Conservation (phyloP, 2,797 vertebrate genomes). For the Pogoniulus pusillus region DNA sequence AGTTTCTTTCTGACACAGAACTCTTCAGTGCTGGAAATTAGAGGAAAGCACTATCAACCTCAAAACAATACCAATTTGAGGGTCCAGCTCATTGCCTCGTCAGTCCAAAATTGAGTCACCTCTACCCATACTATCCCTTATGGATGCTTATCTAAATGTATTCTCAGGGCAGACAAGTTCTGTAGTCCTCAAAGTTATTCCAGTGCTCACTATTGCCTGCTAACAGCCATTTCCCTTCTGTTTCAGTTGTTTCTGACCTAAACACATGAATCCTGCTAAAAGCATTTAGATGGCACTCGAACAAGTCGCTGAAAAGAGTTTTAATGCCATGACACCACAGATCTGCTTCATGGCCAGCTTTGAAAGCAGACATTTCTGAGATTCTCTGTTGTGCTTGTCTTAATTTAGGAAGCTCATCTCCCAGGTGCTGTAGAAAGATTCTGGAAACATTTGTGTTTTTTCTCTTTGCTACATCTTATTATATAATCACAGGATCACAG, state of each 20-base stretch:
- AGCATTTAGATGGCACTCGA: not conserved
- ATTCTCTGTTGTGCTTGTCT: not conserved
- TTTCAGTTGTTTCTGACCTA: not conserved
- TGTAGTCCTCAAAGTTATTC: not conserved
- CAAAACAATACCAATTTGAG: not conserved
- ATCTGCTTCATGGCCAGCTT: not conserved
- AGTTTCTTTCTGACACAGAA: not conserved
- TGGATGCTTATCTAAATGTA: not conserved
- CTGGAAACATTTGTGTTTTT: not conserved
- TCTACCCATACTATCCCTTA: not conserved
- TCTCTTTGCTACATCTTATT: not conserved
- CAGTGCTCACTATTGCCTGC: not conserved
- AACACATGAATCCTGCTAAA: not conserved
- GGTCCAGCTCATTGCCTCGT: not conserved
- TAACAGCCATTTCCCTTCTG: not conserved
- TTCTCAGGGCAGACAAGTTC: not conserved
- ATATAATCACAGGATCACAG: too few species aligned
- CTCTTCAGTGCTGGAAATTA: not conserved
- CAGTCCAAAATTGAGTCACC: not conserved
- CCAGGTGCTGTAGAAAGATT: not conserved
- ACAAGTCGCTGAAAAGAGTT: not conserved
- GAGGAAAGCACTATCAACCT: not conserved
- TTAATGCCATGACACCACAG: not conserved
- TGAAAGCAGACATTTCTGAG: not conserved
- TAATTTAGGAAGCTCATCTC: not conserved